Percentiles rank a stretch among this genome's conserved stretches.
Evolutionary conservation across 1,140 invertebrate genomes (phyloP).

Genomic region (Armadillidium nasatum): DNA sequence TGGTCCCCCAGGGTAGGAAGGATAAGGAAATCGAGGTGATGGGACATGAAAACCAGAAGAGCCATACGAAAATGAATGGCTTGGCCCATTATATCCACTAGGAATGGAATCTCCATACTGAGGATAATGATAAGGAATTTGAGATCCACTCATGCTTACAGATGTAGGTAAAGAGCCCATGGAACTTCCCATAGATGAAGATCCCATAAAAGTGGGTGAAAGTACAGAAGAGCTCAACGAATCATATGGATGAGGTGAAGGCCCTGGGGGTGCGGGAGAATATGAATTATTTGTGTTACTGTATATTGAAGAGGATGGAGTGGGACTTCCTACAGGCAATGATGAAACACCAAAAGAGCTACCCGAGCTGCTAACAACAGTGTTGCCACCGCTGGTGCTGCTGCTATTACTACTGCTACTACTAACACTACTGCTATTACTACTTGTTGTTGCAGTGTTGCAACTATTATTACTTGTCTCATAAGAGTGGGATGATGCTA

Average conservation of each 20-base stretch:
- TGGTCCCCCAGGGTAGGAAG: slow-evolving; percentile 49
- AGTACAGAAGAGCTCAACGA: slow-evolving; percentile 44
- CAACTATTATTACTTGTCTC: slow-evolving; percentile 43
- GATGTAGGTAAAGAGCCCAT: slow-evolving; percentile 33
- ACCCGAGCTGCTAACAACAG: slow-evolving; percentile 39
- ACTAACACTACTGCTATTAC: slow-evolving; percentile 20
- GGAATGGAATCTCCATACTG: slow-evolving; percentile 49
- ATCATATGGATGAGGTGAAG: slow-evolving; percentile 41
- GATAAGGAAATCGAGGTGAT: slow-evolving; percentile 56
- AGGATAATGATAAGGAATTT: slow-evolving; percentile 50
- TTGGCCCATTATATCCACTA: slow-evolving; percentile 47
- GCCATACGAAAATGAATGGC: slow-evolving; percentile 48
- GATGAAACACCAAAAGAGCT: slow-evolving; percentile 45
- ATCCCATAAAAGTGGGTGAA: slow-evolving; percentile 45
- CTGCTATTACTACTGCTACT: slow-evolving; percentile 35
- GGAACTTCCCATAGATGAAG: slow-evolving; percentile 35
- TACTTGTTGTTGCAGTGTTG: slow-evolving; percentile 32
- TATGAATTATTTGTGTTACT: slow-evolving; percentile 32
- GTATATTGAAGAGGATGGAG: slow-evolving; percentile 42
- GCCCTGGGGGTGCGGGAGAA: slow-evolving; percentile 44
- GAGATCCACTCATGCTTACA: slow-evolving; percentile 38
- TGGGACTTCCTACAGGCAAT: slow-evolving; percentile 43
- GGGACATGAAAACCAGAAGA: slow-evolving; percentile 55
- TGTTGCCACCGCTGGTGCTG: slow-evolving; percentile 21
- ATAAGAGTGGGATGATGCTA: slow-evolving; percentile 46